These are phyloP conservation scores for Dermolepida albohirtum DNA, from an alignment of 2,888 invertebrate genomes.

Conservation along the genomic window DNA sequence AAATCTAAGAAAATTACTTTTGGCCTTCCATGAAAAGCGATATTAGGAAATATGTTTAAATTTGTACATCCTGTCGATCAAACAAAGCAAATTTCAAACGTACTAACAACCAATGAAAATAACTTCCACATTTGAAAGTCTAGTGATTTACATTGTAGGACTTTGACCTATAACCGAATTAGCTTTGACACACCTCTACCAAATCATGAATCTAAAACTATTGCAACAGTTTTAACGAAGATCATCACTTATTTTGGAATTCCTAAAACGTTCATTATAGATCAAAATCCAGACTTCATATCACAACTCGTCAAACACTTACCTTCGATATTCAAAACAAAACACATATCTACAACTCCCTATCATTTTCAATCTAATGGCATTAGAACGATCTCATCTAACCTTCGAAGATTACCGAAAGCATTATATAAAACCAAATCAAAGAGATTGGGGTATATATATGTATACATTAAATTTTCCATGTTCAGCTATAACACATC, in stretches of 20 bases:
- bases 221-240: slow-evolving; percentile 52
- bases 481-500: slow-evolving; percentile 49
- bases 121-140: slow-evolving; percentile 44
- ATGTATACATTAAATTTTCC: slow-evolving; percentile 32
- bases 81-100: slow-evolving; percentile 49
- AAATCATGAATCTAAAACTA: slow-evolving; percentile 56
- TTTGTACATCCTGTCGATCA: slow-evolving; percentile 51
- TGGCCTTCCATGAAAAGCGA: slow-evolving; percentile 50
- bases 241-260: slow-evolving; percentile 50
- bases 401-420: slow-evolving; percentile 54
- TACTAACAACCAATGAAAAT: slow-evolving; percentile 55
- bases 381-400: slow-evolving; percentile 54
- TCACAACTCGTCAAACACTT: slow-evolving; percentile 48
- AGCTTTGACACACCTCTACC: slow-evolving; percentile 54
- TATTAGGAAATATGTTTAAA: slow-evolving; percentile 45
- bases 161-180: slow-evolving; percentile 53
- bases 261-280: slow-evolving; percentile 6
- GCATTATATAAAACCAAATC: slow-evolving; percentile 51
- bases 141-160: slow-evolving; percentile 57
- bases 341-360: slow-evolving; percentile 29
- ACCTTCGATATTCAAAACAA: slow-evolving; percentile 49
- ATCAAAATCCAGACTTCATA: slow-evolving; percentile 48
- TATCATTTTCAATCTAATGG: slow-evolving; percentile 54
- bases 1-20: slow-evolving; percentile 46
- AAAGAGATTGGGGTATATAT: slow-evolving; percentile 46